phyloP scores from a whole-genome alignment of 2,888 invertebrate species.

The Brachyptera risi region DNA sequence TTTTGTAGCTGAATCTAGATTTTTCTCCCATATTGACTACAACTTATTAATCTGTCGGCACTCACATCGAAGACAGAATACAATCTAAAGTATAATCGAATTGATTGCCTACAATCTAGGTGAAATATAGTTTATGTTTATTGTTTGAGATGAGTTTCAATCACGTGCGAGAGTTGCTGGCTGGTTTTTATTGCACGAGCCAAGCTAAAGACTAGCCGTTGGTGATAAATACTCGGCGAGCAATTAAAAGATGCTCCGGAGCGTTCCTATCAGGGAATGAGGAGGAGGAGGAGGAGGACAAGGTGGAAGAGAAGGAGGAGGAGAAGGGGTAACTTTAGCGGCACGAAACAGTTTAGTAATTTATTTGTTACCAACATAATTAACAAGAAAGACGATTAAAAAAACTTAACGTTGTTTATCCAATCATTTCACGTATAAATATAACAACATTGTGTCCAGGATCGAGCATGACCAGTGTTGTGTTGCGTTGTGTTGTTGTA shows the following conservation, averaged over 20 bases:
- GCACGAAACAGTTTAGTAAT: slow-evolving; percentile 18
- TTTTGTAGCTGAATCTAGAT: too few species aligned
- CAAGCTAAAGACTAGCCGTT: slow-evolving; percentile 9
- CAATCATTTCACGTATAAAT: slow-evolving; percentile 2
- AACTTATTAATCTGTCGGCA: too few species aligned
- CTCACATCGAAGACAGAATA: too few species aligned
- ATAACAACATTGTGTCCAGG: not conserved
- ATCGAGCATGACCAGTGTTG: not conserved
- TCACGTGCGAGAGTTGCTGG: not conserved
- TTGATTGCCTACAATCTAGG: too few species aligned
- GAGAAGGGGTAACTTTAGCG: not conserved
- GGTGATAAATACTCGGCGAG: slow-evolving; percentile 12
- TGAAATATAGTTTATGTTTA: not conserved
- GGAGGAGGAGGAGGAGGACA: too few species aligned
- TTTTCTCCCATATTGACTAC: too few species aligned
- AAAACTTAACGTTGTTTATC: slow-evolving; percentile 9
- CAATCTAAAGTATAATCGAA: too few species aligned
- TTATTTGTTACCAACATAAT: slow-evolving; percentile 16
- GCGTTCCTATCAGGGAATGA: too few species aligned
- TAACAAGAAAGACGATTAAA: slow-evolving; percentile 11
- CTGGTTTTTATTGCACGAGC: not conserved
- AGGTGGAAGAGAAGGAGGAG: not conserved
- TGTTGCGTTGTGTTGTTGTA: not conserved
- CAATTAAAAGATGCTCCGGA: slow-evolving; percentile 16
- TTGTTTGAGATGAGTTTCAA: not conserved